These are phyloP conservation scores for Taenaris catops DNA, from an alignment of 2,888 invertebrate genomes.

Conservation along the genomic window DNA sequence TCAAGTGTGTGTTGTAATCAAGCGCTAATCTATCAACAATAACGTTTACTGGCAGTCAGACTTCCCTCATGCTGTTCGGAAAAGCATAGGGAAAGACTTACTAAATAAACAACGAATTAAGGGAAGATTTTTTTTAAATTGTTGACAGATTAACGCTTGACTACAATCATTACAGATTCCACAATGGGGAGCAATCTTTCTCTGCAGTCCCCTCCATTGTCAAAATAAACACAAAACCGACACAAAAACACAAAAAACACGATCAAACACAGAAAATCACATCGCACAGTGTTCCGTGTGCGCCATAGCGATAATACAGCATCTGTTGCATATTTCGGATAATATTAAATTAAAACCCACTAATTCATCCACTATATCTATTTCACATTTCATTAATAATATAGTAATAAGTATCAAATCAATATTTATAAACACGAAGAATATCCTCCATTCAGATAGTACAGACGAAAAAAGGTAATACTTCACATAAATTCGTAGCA, in stretches of 20 bases:
- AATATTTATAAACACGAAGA: conserved; percentile 78
- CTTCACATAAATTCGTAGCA: conserved; percentile 8
- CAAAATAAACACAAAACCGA: conserved; percentile 49
- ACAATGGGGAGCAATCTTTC: conserved; percentile 93
- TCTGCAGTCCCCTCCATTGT: conserved; percentile 86
- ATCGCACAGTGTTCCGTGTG: conserved; percentile 34
- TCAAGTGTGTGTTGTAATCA: too few relatives aligned
- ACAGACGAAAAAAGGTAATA: conserved; percentile 30
- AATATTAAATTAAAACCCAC: conserved; percentile 26
- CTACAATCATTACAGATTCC: conserved; percentile 97
- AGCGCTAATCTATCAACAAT: too few relatives aligned
- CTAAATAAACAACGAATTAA: too few relatives aligned
- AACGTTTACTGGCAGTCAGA: too few relatives aligned
- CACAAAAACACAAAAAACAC: conserved; percentile 45
- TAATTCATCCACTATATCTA: conserved; percentile 49
- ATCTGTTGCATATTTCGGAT: conserved; percentile 61
- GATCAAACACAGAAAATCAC: conserved; percentile 49
- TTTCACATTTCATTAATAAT: conserved; percentile 50
- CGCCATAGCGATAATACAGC: conserved; percentile 45
- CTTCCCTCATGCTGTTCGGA: too few relatives aligned
- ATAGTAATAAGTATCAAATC: conserved; percentile 63
- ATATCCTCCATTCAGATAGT: conserved; percentile 50
- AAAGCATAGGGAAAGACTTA: too few relatives aligned
- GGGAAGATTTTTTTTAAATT: too few relatives aligned
- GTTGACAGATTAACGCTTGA: too few relatives aligned